Evolutionary conservation across 2,113 vertebrate species (phyloP), one percentile per base, ranked within the genome.

Genomic region (Tinamus guttatus): DNA sequence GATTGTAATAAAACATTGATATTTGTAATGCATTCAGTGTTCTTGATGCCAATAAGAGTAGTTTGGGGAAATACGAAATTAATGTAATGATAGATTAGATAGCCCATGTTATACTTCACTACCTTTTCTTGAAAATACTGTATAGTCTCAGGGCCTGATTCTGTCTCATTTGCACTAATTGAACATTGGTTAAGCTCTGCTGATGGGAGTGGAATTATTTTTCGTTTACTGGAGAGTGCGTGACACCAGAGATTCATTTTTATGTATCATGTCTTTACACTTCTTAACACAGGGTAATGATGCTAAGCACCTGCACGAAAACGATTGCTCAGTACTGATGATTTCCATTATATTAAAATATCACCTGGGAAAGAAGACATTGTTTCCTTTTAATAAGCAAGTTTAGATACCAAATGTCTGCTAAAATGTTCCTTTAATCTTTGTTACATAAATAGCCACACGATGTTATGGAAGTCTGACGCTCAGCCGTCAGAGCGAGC

Each of bases 371-470:
- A 86, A 24, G 43, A 73, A 25, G 8, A 8, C 15, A 49, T 77
- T 85, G 43, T 85, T 96, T 87, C 30, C 47, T 88, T 92, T 90
- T 84, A 90, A 79, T 77, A 90, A 60, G 15, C 49, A 94, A 60
- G 41, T 52, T 87, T 63, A 81, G 28, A 76, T 92, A 67, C 27
- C 27, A 81, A 85, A 41, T 51, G 2, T 36, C 75, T 81, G 20
- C 45, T 93, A 62, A 75, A 83, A 81, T 7, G 24, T 52, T 52
- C 8, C 41, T 81, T 70, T 56, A 51, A 51, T 73, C 25, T 81
- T 77, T 64, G 45, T 64, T 79, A n/a, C 22, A 11, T 45, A 62
- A 87, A 47, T 15, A 79, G 47, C 25, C 51, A n/a, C 8, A 2
- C 28, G 36, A 17, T 12, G 18, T 34, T 38, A 34, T 14, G 49